A percentile compares a stretch with the other conserved stretches of the same genome.
These are phyloP conservation scores for Dreissena rostriformis DNA, from an alignment of 1,140 invertebrate species.

Conservation along the genomic window DNA sequence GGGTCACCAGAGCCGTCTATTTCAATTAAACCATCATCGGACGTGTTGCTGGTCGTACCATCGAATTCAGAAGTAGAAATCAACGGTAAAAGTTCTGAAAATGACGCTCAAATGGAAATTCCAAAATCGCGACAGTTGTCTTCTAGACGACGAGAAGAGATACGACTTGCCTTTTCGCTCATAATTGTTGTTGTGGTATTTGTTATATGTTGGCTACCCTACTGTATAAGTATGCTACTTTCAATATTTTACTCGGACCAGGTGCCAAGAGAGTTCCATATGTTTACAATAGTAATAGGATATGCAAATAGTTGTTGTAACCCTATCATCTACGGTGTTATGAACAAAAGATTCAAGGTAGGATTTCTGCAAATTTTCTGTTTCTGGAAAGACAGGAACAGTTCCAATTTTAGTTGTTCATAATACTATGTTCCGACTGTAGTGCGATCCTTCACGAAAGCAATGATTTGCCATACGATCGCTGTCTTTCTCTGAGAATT, in stretches of 20 bases:
- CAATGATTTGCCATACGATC: no score
- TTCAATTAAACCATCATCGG: not conserved
- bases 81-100: not conserved
- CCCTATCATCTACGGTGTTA: constrained; percentile 75
- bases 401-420: no score
- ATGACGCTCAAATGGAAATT: not conserved
- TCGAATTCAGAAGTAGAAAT: not conserved
- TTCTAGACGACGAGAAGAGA: constrained; percentile 62
- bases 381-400: constrained; percentile 26
- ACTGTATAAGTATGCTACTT: constrained; percentile 76
- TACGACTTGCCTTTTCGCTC: constrained; percentile 66
- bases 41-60: not conserved
- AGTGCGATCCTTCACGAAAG: no score
- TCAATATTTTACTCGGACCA: constrained; percentile 59
- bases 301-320: constrained; percentile 76
- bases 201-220: constrained; percentile 74
- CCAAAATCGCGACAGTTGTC: not conserved
- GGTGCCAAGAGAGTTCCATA: constrained; percentile 62
- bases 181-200: constrained; percentile 71
- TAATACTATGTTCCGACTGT: no score
- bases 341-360: constrained; percentile 70
- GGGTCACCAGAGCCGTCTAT: not conserved
- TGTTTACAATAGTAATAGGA: constrained; percentile 73
- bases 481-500: no score
- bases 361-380: constrained; percentile 67